Evolutionary conservation across 2,113 vertebrate species (phyloP).

Genomic region (Xiphorhynchus elegans): DNA sequence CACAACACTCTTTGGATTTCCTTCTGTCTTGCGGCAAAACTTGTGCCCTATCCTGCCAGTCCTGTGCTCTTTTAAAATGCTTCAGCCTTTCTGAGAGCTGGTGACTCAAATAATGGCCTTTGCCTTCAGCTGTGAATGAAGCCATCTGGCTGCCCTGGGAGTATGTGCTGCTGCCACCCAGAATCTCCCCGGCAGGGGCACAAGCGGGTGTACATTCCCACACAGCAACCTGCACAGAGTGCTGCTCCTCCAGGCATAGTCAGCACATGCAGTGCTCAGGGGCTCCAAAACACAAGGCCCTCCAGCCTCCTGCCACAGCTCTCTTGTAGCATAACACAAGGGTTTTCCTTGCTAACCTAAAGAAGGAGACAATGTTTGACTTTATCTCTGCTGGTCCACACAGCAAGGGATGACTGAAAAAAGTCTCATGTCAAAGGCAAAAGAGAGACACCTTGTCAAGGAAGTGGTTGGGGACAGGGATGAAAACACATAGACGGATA

Average conservation of each 20-base stretch:
- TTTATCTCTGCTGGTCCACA: not conserved
- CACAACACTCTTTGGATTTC: rapidly evolving
- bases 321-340: not conserved
- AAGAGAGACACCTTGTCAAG: not conserved
- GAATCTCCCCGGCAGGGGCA: not conserved
- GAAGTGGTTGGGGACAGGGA: not conserved
- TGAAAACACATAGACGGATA: not conserved
- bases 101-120: not conserved
- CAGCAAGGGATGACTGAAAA: not conserved
- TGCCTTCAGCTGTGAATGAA: not conserved
- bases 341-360: not conserved
- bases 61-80: not conserved
- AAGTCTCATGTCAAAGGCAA: not conserved
- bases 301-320: not conserved
- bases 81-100: not conserved
- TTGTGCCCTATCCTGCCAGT: not conserved
- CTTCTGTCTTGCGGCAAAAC: not conserved
- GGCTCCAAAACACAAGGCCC: not conserved
- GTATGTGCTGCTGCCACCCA: not conserved
- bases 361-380: not conserved
- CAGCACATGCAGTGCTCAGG: not conserved
- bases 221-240: not conserved
- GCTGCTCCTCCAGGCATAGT: not conserved
- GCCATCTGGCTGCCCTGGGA: too few species aligned
- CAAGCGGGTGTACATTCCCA: not conserved